Conservation (phyloP, 2,888 invertebrate genomes). For the Acronicta aceris region DNA sequence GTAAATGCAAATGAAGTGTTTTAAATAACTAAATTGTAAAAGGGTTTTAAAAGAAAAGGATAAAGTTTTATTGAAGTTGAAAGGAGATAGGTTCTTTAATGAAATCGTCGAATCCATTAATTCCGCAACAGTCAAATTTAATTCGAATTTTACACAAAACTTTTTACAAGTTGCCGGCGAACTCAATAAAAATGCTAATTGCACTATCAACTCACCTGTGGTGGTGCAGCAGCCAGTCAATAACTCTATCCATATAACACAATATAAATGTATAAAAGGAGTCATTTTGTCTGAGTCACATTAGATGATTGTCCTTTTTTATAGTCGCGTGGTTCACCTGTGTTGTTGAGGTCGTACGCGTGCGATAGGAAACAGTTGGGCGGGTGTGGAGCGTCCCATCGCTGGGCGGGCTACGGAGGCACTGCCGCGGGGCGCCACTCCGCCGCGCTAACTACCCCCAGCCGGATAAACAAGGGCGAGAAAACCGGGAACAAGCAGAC, state of each 20-base stretch:
- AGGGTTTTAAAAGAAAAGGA: background rate
- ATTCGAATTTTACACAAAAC: slow-evolving; percentile 66
- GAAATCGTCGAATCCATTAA: slow-evolving; percentile 36
- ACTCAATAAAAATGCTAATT: slow-evolving; percentile 84
- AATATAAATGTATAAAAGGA: slow-evolving; percentile 87
- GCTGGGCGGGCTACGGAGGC: slow-evolving; percentile 75
- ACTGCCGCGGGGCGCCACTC: slow-evolving; percentile 82
- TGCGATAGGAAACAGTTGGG: slow-evolving; percentile 64
- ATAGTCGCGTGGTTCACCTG: slow-evolving; percentile 75
- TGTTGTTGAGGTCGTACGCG: slow-evolving; percentile 69
- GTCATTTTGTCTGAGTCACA: slow-evolving; percentile 82
- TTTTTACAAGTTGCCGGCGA: slow-evolving; percentile 72
- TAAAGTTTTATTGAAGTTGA: slow-evolving; percentile 15
- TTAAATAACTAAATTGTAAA: no score
- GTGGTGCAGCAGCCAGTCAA: slow-evolving; percentile 80
- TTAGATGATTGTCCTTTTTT: slow-evolving; percentile 63
- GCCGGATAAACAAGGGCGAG: slow-evolving; percentile 87
- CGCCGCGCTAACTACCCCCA: slow-evolving; percentile 79
- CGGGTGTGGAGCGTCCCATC: slow-evolving; percentile 82
- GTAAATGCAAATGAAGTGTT: no score
- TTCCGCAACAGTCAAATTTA: slow-evolving; percentile 53
- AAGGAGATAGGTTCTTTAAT: slow-evolving; percentile 1
- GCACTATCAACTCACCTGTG: slow-evolving; percentile 82
- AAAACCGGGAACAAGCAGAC: slow-evolving; percentile 86
- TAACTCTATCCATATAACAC: slow-evolving; percentile 84